Evolutionary conservation across 92 coral and sea anemone species (phyloP).

Genomic region (Hydrozoanthus gracilis): DNA sequence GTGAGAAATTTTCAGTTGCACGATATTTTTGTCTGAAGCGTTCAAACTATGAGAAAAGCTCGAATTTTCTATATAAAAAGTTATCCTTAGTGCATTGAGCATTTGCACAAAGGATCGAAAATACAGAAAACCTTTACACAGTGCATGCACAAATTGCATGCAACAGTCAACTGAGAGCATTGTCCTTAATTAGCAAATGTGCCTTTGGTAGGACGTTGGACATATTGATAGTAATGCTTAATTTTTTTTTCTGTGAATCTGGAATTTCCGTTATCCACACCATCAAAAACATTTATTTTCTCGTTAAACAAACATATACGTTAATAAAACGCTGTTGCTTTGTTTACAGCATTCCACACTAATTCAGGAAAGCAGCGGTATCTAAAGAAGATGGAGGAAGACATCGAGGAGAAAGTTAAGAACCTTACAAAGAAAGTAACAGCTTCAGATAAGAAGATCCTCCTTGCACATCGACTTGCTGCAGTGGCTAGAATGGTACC

Average conservation of each 20-base stretch:
- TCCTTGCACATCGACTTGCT: neutral
- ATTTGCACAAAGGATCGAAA: too few relatives aligned
- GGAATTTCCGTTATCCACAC: neutral
- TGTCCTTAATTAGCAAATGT: too few relatives aligned
- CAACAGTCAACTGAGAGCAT: too few relatives aligned
- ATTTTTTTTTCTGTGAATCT: too few relatives aligned
- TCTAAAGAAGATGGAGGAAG: constrained; percentile 71
- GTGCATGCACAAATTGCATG: too few relatives aligned
- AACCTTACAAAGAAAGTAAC: constrained; percentile 46
- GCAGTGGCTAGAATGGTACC: neutral
- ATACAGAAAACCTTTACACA: too few relatives aligned
- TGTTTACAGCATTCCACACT: constrained; percentile 46
- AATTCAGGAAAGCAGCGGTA: constrained; percentile 26
- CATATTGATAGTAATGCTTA: too few relatives aligned
- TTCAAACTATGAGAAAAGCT: neutral
- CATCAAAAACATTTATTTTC: neutral
- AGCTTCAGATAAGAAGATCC: neutral
- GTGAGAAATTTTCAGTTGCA: constrained; percentile 22
- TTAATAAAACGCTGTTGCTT: neutral
- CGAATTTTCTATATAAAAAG: too few relatives aligned
- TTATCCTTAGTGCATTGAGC: too few relatives aligned
- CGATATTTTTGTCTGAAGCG: neutral
- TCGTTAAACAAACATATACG: neutral
- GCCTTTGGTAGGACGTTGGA: too few relatives aligned
- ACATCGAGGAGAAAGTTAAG: constrained; percentile 76